Conservation (phyloP, 2,113 vertebrate genomes). For the Protobothrops flavoviridis region DNA sequence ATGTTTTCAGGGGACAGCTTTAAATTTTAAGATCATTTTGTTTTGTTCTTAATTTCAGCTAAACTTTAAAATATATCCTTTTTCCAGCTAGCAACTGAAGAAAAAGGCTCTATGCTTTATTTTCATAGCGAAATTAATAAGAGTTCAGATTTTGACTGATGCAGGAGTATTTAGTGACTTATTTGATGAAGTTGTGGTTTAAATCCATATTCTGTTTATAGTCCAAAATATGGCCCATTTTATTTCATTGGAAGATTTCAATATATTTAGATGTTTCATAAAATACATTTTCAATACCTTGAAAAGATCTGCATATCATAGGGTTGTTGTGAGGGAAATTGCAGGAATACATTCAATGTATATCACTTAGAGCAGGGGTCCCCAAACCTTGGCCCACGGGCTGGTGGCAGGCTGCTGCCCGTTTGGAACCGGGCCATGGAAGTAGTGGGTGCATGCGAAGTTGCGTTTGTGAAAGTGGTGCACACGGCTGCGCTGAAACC, state of each 20-base stretch:
- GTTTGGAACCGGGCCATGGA: background rate
- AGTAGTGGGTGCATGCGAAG: accelerated
- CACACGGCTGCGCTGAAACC: background rate
- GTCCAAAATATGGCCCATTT: background rate
- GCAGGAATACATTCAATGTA: background rate
- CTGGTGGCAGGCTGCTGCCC: too few species aligned
- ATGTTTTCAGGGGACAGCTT: background rate
- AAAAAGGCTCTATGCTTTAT: background rate
- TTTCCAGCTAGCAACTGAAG: background rate
- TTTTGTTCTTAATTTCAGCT: too few species aligned
- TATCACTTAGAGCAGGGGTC: background rate
- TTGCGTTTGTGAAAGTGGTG: background rate
- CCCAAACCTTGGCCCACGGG: background rate
- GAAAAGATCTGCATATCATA: background rate
- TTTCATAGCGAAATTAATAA: background rate
- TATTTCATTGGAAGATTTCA: background rate
- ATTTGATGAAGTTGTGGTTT: background rate
- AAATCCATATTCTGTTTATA: background rate
- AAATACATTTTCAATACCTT: background rate
- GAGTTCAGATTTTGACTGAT: background rate
- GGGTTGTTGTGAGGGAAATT: background rate
- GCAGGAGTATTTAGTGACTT: background rate
- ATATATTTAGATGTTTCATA: background rate
- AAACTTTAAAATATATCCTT: background rate
- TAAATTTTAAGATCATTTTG: background rate